Evolutionary conservation across 2,888 invertebrate species (phyloP), one percentile per base, ranked within the genome.

Genomic region (Psylliodes chrysocephalus): DNA sequence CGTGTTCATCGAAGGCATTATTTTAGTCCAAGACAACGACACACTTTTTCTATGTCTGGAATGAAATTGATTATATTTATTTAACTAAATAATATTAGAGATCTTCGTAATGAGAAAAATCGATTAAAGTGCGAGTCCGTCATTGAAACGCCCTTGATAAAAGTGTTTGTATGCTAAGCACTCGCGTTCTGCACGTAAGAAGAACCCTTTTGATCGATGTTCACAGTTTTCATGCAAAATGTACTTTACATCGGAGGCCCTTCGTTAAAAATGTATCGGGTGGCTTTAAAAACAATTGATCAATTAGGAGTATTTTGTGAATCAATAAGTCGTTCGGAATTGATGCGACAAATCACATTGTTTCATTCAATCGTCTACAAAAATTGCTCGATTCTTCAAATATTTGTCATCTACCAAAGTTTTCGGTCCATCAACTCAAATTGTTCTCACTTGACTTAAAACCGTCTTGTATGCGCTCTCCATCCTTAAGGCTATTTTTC

Each of bases 151-250:
- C 8, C 57, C 51, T 52, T 57, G 52, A 22, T 15, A 42, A n/a
- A 53, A 53, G 53, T 59, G 59, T 60, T 63, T 63, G 54, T 59
- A 54, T 42, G 42, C 38, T 49, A 54, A 63, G 47, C 42, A 33
- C 40, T 62, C 49, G 59, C 56, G 65, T 66, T 66, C 25, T 62
- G 55, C 65, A 66, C 62, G 62, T 59, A 54, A 63, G 51, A 54
- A 53, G 59, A 53, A 47, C 30, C 38, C 40, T 61, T 49, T 25
- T 57, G 57, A 51, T 59, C 59, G 59, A 59, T 51, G 49, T 18
- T 59, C 40, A 14, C 40, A 17, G 19, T 46, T 53, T 44, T 53
- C 60, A 53, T 46, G 53, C 35, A 46, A 53, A 52, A 38, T 38
- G 22, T 38, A 49, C 47, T 40, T 10, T 38, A 25, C 15, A 47